Base-by-base conservation (phyloP, 2,888 invertebrate genomes). In the Anagyrus pseudococci region DNA sequence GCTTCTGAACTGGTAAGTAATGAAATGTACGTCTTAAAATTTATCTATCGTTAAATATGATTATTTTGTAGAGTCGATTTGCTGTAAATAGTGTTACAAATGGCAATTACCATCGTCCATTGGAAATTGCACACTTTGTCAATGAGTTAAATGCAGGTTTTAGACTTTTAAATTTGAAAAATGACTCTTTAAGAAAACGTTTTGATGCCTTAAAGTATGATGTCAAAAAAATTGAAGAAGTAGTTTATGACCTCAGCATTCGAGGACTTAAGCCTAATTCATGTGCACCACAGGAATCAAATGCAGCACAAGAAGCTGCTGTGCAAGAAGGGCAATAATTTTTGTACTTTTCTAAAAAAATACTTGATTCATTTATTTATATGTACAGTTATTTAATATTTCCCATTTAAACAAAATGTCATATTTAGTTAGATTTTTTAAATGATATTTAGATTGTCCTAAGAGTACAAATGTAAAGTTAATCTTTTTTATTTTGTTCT, bases 221-320 rank as follows among this genome's bases (percentile, higher is more conserved):
- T 75, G 90, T 96, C 22, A 96, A 96, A 81, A 96, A 96, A 80
- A 93, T 96, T 17, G 96, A 96, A 77, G 94, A 94, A 78, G 91
- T 95, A 0, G 93, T 93, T 0, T 94, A 94, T 73, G 94, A 95
- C 75, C 85, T 95, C 43, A 91, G 91, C 67, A 92, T 94, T 69
- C 83, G 94, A 23, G 93, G 93, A 0, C 82, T 94, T 7, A 84
- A 86, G 74, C 84, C 85, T 47, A 47, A 37, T 50, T 29, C 40
- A 17, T 3, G 13, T 48, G 22, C n/a, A 29, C 15, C n/a, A 7
- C 57, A 26, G 7, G 37, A 49, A 22, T 26, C 37, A 15, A 2
- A 13, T 13, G 33, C 8, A 15, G 3, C 33, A 4, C 3, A 37
- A 37, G 15, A 37, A n/a, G n/a, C n/a, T 37, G 33, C 33, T 37